These are phyloP conservation scores for Syncerus caffer DNA, from an alignment of 2,797 vertebrate species.

Conservation along the genomic window DNA sequence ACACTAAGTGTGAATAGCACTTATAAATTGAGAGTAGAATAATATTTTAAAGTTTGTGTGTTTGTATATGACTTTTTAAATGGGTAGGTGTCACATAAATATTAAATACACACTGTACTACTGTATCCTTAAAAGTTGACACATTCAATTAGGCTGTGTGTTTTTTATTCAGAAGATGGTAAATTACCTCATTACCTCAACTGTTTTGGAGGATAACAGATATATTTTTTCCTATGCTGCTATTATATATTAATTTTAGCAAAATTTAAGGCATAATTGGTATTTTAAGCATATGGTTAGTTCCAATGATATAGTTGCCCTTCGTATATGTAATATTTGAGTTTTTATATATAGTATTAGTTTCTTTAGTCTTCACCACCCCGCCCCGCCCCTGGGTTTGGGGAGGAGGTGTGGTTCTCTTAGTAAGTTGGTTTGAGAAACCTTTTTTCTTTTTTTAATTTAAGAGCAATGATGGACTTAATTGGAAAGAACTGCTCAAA, in stretches of 20 bases:
- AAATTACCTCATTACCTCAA: not conserved
- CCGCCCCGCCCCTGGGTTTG: not conserved
- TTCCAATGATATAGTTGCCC: not conserved
- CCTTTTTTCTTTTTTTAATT: conserved; percentile 46
- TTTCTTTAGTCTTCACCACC: not conserved
- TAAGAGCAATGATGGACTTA: conserved; percentile 92
- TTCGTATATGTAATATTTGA: not conserved
- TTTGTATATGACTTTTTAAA: conserved; percentile 5
- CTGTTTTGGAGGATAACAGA: not conserved
- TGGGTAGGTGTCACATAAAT: not conserved
- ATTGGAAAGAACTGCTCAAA: conserved; percentile 96
- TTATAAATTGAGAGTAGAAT: not conserved
- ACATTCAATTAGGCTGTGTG: not conserved
- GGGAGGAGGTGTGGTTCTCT: not conserved
- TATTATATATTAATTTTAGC: not conserved
- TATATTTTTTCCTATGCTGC: not conserved
- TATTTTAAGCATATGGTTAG: not conserved
- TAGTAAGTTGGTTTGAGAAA: conserved; percentile 14
- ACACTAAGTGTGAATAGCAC: not conserved
- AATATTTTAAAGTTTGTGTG: not conserved
- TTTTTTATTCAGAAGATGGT: not conserved
- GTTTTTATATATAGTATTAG: not conserved
- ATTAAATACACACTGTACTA: not conserved
- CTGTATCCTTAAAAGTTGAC: not conserved
- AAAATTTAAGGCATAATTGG: conserved; percentile 12